These are phyloP conservation scores for Nomada ferruginata DNA, from an alignment of 2,888 invertebrate species.

Conservation along the genomic window DNA sequence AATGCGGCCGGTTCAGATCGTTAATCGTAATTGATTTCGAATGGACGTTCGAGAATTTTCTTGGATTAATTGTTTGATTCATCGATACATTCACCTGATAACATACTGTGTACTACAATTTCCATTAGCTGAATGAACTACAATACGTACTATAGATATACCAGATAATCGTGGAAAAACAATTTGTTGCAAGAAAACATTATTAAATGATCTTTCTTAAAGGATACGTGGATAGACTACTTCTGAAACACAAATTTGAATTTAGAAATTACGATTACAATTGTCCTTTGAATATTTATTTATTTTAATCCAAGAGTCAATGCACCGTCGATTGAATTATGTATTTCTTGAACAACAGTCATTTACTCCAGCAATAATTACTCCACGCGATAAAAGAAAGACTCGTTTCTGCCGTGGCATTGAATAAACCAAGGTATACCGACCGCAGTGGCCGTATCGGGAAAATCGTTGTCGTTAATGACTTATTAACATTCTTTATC, in stretches of 20 bases:
- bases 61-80: background rate
- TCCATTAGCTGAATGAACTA: background rate
- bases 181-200: slow-evolving; percentile 2
- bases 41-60: background rate
- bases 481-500: background rate
- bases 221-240: no score
- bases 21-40: background rate
- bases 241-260: no score
- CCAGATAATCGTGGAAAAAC: background rate
- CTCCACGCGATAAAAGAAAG: background rate
- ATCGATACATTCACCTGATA: background rate
- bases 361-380: background rate
- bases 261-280: no score
- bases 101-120: background rate
- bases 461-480: background rate
- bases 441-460: background rate
- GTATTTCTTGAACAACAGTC: no score
- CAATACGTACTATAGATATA: no score
- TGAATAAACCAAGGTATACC: no score
- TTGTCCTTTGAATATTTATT: no score
- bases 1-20: background rate
- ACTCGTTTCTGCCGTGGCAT: no score
- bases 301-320: background rate
- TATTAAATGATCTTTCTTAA: slow-evolving; percentile 17
- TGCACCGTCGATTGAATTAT: background rate